Base-by-base conservation (phyloP, 2,113 vertebrate genomes). In the Channa argus region DNA sequence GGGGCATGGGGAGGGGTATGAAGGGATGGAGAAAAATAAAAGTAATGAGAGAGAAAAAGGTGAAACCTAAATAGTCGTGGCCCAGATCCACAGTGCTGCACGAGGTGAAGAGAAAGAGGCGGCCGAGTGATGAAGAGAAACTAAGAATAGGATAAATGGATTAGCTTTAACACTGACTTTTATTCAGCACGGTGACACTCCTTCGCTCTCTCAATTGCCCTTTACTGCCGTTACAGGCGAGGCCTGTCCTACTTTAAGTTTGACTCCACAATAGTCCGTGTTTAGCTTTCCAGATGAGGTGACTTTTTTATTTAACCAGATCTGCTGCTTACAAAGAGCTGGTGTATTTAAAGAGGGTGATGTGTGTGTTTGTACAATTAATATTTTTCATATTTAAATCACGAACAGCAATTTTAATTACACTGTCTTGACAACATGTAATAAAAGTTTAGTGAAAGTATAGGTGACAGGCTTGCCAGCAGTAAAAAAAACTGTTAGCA, bases 71-170 rank as follows among this genome's bases (percentile, higher is more conserved):
- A 62, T 69, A 64, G 44, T 63, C 5, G 4, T 61, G 75, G 63
- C 83, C 81, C 66, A 74, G 74, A 83, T 87, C 79, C 56, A 37
- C 65, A 41, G 61, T 49, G 74, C 15, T 2, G 13, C 72, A 66
- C 13, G 44, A 37, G 70, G 58, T 38, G 63, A 82, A 39, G 63
- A 82, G 75, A 59, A 74, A 12, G 61, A 63, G 12, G 55, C 55
- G 71, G 55, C 53, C 71, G 4, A 69, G 77, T 77, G 76, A 63
- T 68, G 77, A 84, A 85, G 86, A 82, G 84, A 71, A 63, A 79
- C 80, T 77, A 82, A 91, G 86, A 91, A 91, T 89, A 90, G 89
- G 76, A 71, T 36, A 81, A 86, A 79, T 86, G 84, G 87, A 89
- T 90, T 88, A 82, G 81, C 71, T 74, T 80, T 74, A 83, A 82